Base-by-base conservation (phyloP, 2,888 invertebrate species). In the Lottia gigantea region DNA sequence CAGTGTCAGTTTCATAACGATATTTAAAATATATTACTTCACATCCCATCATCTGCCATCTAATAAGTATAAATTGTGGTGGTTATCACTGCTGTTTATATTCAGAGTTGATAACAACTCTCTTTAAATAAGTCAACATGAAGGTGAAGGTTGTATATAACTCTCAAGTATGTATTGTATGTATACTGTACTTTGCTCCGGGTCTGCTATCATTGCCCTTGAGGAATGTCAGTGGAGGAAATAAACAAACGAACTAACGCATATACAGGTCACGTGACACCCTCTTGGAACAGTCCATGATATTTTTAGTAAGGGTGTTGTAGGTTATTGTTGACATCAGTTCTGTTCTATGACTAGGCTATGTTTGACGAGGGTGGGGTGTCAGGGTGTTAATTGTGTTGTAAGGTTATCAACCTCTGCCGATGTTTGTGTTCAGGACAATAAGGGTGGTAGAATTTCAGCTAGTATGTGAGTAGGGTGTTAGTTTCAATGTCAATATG, bases 81-180 rank as follows among this genome's bases (percentile, higher is more conserved):
- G 2, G 40, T 40, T 8, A 40, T 11, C 40, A 40, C 31, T 31
- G 31, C n/a, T n/a, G n/a, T n/a, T 31, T 4, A 31, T 31, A 31
- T 40, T 40, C 1, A 40, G 40, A 40, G 1, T 8, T 40, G 40
- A 8, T 40, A 40, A 40, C 40, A 40, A 40, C 40, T 40, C 40
- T 40, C 40, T 40, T 40, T 40, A 40, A 40, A 40, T 40, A 40
- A 31, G 40, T 11, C 26, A 55, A 31, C 46, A 7, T n/a, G 63
- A 70, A 71, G 66, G 72, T 74, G 70, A 74, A 71, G 74, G 74
- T 71, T 68, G 49, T 40, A 66, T 63, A 61, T 67, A 61, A 61
- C 45, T 45, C 40, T 31, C 66, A 66, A 49, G 61, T 31, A 66
- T 40, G 40, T 40, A 40, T 40, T 40, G 40, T 40, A 23, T 12